phyloP scores from a whole-genome alignment of 2,888 invertebrate genomes.

The Barypeithes pellucidus region DNA sequence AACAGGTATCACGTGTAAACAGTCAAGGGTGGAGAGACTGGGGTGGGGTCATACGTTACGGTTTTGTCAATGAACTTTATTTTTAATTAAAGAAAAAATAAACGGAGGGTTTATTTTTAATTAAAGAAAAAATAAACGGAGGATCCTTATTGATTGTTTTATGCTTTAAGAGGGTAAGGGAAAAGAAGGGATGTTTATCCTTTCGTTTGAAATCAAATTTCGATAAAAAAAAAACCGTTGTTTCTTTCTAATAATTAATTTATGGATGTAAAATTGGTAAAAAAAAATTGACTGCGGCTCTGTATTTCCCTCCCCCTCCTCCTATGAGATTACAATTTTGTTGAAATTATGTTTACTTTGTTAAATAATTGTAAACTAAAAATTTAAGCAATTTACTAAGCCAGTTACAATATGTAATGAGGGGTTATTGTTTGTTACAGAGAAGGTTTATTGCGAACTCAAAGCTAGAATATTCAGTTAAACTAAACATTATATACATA shows the following conservation, averaged over 20 bases:
- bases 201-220: too few species aligned
- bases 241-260: too few species aligned
- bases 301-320: too few species aligned
- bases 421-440: conserved; percentile 1
- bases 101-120: conserved; percentile 43
- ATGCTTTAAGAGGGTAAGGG: too few species aligned
- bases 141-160: too few species aligned
- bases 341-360: too few species aligned
- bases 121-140: conserved; percentile 30
- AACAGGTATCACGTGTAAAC: conserved; percentile 41
- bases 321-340: too few species aligned
- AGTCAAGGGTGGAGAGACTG: conserved; percentile 30
- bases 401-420: neutral
- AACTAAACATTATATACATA: conserved; percentile 16
- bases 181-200: too few species aligned
- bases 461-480: neutral
- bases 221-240: too few species aligned
- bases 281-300: too few species aligned
- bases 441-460: neutral
- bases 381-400: conserved; percentile 1
- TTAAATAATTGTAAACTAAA: too few species aligned
- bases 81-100: conserved; percentile 37
- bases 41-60: conserved; percentile 18
- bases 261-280: too few species aligned
- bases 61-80: conserved; percentile 30